Base-by-base conservation (phyloP, 2,797 vertebrate genomes). In the Spinibarbus caldwelli region DNA sequence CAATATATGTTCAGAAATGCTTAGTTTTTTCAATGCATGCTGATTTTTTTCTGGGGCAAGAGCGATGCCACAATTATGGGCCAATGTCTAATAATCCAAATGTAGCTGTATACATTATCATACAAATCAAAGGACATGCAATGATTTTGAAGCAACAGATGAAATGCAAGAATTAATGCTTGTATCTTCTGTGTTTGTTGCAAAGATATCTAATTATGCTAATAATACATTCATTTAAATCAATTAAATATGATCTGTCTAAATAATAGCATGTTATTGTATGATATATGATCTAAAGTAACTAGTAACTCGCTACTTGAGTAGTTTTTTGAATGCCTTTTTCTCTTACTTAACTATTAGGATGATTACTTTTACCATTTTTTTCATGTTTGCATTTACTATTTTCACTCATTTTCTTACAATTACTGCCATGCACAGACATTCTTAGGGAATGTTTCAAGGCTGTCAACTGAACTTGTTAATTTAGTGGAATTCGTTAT, bases 371-470 rank as follows among this genome's bases (percentile, higher is more conserved):
- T 12, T 45, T 11, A 45, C 11, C 41, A 38, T 45, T 5, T 15
- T 45, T 45, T 45, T 43, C 8, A 5, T 36, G 43, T 83, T 77
- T 76, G 57, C 59, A 77, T 54, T 31, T 36, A 21, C 9, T 73
- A 23, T 0, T 2, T 10, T 10, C 26, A 54, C 7, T 57, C 47
- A 43, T n/a, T n/a, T n/a, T n/a, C n/a, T 78, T 31, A 78, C 34
- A 54, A 54, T 84, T 41, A 68, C 7, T n/a, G 73, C 73, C 36
- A 78, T 9, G 14, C 45, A 49, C 26, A 36, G 66, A 78, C 80
- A 67, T 84, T 84, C 76, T 36, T 82, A 34, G 80, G 52, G 47
- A 1, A 82, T 80, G 54, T 71, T 23, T n/a, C 52, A 54, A 23
- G 72, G 49, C 73, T 57, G 21, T 76, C 73, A 3, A 15, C 57